A percentile compares a stretch with the other conserved stretches of the same genome.
These are phyloP conservation scores for Aphodius granarius DNA, from an alignment of 2,888 invertebrate genomes.

Conservation along the genomic window DNA sequence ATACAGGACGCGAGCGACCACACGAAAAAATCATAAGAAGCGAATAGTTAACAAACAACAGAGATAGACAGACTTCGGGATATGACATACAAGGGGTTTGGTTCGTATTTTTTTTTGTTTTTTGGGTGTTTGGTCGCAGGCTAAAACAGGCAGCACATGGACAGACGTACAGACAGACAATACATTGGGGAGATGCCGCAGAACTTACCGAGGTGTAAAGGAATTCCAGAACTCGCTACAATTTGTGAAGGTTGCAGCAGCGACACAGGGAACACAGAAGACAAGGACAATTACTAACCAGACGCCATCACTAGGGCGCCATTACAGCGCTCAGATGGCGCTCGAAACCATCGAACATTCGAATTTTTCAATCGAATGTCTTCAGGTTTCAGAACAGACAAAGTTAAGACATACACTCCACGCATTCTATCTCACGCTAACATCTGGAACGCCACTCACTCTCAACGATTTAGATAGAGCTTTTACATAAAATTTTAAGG, in stretches of 20 bases:
- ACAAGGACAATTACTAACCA: conserved; percentile 57
- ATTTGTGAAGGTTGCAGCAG: conserved; percentile 57
- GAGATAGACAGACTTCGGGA: conserved; percentile 58
- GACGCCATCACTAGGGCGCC: conserved; percentile 49
- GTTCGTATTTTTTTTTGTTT: background rate
- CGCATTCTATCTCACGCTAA: conserved; percentile 19
- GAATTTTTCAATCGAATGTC: background rate
- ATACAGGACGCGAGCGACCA: background rate
- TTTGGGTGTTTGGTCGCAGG: background rate
- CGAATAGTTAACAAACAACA: conserved; percentile 59
- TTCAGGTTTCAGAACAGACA: background rate
- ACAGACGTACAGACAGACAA: conserved; percentile 52
- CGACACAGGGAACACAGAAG: conserved; percentile 73
- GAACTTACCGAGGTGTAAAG: conserved; percentile 96
- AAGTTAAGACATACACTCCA: conserved; percentile 9
- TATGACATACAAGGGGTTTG: conserved; percentile 56
- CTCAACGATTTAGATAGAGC: no score
- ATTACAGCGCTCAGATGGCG: conserved; percentile 17
- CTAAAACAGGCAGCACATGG: conserved; percentile 53
- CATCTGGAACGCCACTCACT: background rate
- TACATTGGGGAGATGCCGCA: conserved; percentile 60
- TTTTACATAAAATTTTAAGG: no score
- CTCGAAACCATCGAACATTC: conserved; percentile 1
- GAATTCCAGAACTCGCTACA: conserved; percentile 98
- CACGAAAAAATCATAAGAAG: conserved; percentile 21